Evolutionary conservation across 2,888 invertebrate species (phyloP), one percentile per base, ranked within the genome.

Genomic region (Melolontha melolontha): DNA sequence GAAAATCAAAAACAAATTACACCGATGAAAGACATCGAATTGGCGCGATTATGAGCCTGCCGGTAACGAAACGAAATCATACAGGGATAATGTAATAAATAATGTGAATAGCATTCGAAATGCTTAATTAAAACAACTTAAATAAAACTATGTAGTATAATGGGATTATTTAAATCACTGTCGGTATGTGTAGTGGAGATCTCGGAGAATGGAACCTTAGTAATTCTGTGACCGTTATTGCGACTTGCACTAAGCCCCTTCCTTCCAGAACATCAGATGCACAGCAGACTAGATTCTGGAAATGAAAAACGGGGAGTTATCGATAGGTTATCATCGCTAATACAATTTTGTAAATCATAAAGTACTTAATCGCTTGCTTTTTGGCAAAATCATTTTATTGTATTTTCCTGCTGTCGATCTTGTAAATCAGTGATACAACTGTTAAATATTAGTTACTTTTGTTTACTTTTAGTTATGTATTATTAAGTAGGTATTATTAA

Each of bases 241-340:
- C 95, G 22, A 96, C 91, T 80, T 95, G 92, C 1, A 94, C 92
- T 11, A 93, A 88, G 0, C 93, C 93, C 80, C 95, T 92, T 67
- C 95, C 95, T 84, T 96, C 96, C 50, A 97, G 85, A n/a, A 97
- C 93, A 83, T 96, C 96, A 40, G 94, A 92, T 41, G 96, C 91
- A 81, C 94, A 94, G 85, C 96, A 96, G 80, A 96, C 90, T 75
- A 96, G 87, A 82, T 94, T 95, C 96, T 93, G 88, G 63, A 88
- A 89, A 73, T 79, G 71, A 76, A 72, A 70, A 68, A 50, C 66
- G 47, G 39, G 27, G 34, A 39, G 42, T 40, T 52, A 50, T 16
- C 5, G 34, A n/a, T 0, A 44, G 12, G 14, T 14, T 11, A 63
- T 34, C 44, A 63, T 17, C n/a, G 47, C 39, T 0, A 59, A 17